A percentile compares a stretch with the other conserved stretches of the same genome.
Conservation (phyloP, 2,888 invertebrate genomes). For the Anthophora plumipes region DNA sequence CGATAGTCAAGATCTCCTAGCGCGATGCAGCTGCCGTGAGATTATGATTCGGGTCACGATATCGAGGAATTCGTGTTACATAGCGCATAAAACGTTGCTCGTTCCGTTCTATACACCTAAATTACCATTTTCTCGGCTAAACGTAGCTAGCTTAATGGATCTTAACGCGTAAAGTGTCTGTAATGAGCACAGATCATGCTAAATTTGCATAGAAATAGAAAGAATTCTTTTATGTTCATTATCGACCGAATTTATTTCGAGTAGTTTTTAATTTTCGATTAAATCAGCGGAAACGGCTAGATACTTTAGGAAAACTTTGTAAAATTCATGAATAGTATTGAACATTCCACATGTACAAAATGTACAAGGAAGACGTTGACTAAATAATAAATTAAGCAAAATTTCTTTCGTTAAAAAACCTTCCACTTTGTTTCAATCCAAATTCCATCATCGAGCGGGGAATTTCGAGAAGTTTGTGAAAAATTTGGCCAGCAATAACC, state of each 20-base stretch:
- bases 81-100: neutral
- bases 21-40: neutral
- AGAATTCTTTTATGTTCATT: neutral
- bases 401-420: too few relatives aligned
- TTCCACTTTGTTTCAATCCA: neutral
- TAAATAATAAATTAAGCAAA: neutral
- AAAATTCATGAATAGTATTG: too few relatives aligned
- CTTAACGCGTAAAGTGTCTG: too few relatives aligned
- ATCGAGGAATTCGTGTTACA: conserved; percentile 3
- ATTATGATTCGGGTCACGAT: conserved; percentile 34
- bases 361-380: neutral
- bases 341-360: neutral
- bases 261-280: too few relatives aligned
- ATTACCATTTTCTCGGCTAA: neutral
- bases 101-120: too few relatives aligned
- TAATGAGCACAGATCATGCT: neutral
- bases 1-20: conserved; percentile 10
- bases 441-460: neutral
- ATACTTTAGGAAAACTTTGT: too few relatives aligned
- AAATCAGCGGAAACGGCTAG: too few relatives aligned
- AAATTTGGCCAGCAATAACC: conserved; percentile 20
- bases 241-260: too few relatives aligned
- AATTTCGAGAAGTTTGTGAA: neutral
- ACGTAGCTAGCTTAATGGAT: neutral
- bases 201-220: neutral